These are phyloP conservation scores for Melolontha melolontha DNA, from an alignment of 2,888 invertebrate species.

Conservation along the genomic window DNA sequence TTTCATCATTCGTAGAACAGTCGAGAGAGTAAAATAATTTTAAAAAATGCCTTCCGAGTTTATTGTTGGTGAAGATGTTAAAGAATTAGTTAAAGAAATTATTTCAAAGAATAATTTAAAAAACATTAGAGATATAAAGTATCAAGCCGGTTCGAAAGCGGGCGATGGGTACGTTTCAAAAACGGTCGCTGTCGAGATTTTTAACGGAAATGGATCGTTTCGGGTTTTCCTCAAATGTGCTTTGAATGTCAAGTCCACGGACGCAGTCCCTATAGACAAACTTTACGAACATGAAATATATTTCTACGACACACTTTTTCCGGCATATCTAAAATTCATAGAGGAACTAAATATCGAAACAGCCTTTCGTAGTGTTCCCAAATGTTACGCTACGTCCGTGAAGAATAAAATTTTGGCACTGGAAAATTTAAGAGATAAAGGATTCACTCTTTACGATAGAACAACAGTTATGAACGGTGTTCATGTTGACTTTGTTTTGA, in stretches of 20 bases:
- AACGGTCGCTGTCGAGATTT: slow-evolving; percentile 42
- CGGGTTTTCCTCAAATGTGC: slow-evolving; percentile 34
- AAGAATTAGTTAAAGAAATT: slow-evolving; percentile 1
- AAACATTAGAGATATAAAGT: not conserved
- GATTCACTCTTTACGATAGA: slow-evolving; percentile 42
- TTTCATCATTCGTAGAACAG: no score
- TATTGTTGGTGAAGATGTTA: slow-evolving; percentile 1
- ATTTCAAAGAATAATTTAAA: not conserved
- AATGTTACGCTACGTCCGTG: slow-evolving; percentile 41
- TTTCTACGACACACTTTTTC: slow-evolving; percentile 42
- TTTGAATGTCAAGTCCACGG: slow-evolving; percentile 12
- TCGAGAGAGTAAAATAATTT: no score
- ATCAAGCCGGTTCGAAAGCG: not conserved
- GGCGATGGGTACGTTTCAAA: slow-evolving; percentile 47
- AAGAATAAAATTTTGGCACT: slow-evolving; percentile 33
- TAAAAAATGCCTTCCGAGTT: no score
- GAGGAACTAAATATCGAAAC: slow-evolving; percentile 18
- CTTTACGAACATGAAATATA: slow-evolving; percentile 40
- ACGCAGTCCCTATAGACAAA: slow-evolving; percentile 8
- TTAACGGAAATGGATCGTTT: slow-evolving; percentile 1
- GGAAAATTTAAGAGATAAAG: slow-evolving; percentile 42
- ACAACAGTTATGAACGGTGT: slow-evolving; percentile 31
- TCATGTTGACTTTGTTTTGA: slow-evolving; percentile 38
- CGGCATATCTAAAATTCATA: slow-evolving; percentile 36
- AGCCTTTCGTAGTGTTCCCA: slow-evolving; percentile 33